Evolutionary conservation across 2,797 vertebrate genomes (phyloP), one percentile per base, ranked within the genome.

Genomic region (Hybognathus amarus): DNA sequence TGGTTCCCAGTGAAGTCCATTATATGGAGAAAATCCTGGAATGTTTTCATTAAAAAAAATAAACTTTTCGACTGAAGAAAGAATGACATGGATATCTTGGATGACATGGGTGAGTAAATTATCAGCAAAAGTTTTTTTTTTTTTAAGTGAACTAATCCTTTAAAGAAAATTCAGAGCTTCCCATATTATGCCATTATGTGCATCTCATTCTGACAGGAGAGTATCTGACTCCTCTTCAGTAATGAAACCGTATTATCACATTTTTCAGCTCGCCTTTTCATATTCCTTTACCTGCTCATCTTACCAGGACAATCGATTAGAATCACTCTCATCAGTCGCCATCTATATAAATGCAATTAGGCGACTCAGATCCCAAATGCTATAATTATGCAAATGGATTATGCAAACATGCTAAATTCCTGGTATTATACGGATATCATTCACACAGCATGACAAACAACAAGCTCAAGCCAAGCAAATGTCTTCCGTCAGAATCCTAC

Each of bases 311-410:
- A 82, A 67, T 75, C n/a, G 71, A 75, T 82, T 82, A 20, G 18
- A 54, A 75, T 76, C 47, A 40, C 45, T 63, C 80, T 76, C 10
- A 8, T 82, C 71, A 66, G 47, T 67, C 36, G 5, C 20, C 71
- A 24, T 18, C 61, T 54, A 76, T 76, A 67, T 33, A 42, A 82
- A 82, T 75, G 70, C 80, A 82, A 40, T 67, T 82, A 82, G 61
- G 71, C 71, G 54, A 67, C 71, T 80, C 40, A 61, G 36, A 71
- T 71, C 79, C 24, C 61, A 71, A 70, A 81, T 63, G 74, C 66
- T 63, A 47, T 77, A 85, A 85, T 82, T 85, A 85, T 75, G 56
- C 79, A 73, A 64, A 81, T 71, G 33, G 73, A 64, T 81, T 76
- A 77, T 76, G 61, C 61, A 76, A 68, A 63, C 67, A 80, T 59